Evolutionary conservation across 2,888 invertebrate species (phyloP), one percentile per base, ranked within the genome.

Genomic region (Mimachlamys varia): DNA sequence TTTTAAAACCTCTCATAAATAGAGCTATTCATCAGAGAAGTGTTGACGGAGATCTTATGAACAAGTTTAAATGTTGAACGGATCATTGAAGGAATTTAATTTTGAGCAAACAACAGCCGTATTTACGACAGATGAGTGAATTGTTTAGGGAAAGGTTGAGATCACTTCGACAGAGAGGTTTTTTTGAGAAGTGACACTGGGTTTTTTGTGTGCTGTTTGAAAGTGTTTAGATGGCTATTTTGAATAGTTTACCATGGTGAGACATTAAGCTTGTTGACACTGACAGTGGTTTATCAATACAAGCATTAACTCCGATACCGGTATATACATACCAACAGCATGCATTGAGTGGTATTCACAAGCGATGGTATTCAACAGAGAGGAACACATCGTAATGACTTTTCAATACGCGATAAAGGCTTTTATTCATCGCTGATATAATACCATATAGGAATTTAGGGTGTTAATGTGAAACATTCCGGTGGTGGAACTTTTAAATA

Each of bases 111-210:
- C n/a, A 27, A 27, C 17, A 7, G 17, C 3, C 5, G 27, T 33
- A 27, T 19, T 27, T 76, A 22, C 27, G 33, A 33, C 13, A 33
- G 12, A 13, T 33, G 27, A 12, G 27, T 33, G 33, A 27, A 76
- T 33, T 13, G 12, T 22, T 62, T 33, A 76, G 33, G 12, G 19
- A 33, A 76, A 13, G 76, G 76, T 33, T 76, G 76, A 76, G 33
- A 33, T 76, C 12, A 76, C 33, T 76, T 76, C 33, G 13, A 76
- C 33, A 76, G 58, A 58, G 58, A 33, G 22, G n/a, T 0, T 19
- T 22, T 53, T 76, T 76, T 76, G 76, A 76, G 33, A 76, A 76
- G 76, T 76, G n/a, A 22, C 62, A n/a, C 62, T 22, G 76, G 76
- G 1, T 33, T 58, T 76, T 13, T 27, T 76, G 17, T 22, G 33